Evolutionary conservation across 2,888 invertebrate species (phyloP), one percentile per base, ranked within the genome.

Genomic region (Noctuana brunneofusca): DNA sequence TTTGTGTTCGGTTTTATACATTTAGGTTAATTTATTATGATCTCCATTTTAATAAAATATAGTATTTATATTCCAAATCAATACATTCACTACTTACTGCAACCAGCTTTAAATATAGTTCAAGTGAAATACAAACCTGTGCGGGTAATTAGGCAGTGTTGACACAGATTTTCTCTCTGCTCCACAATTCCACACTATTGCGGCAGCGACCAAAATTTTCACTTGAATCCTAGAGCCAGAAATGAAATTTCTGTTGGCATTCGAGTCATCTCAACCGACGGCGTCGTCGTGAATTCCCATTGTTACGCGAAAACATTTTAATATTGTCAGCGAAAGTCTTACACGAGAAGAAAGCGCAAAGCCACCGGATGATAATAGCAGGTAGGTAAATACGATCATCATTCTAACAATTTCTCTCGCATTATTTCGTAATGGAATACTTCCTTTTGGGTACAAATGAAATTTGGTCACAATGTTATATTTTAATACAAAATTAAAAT

Each of bases 331-430:
- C 60, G 68, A 65, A 69, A 69, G 80, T 82, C 78, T 76, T 72
- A 70, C 79, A 72, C 69, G 74, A 78, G 76, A 82, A 82, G 83
- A 86, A 84, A 84, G 80, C 80, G 83, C 78, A 75, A 79, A 80
- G 73, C 75, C 75, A 75, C 76, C 76, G 63, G 55, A 56, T 35
- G 75, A 78, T 75, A 69, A 70, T 67, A 63, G 64, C 65, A 52
- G 76, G 74, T 75, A 75, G 75, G 77, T 77, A 80, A 80, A 80
- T 78, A 77, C 77, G 69, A 75, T 74, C 74, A 74, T 66, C 75
- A 75, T 73, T 72, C 57, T 72, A 69, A 70, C 71, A 62, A 62
- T 60, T 62, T 62, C 62, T 60, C 60, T 55, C 49, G 38, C 62
- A 55, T 55, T 62, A 55, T 55, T 62, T 49, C 38, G 48, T 18